Percentiles rank a stretch among this genome's conserved stretches.
Evolutionary conservation across 2,888 invertebrate species (phyloP).

Genomic region (Horisme vitalbata): DNA sequence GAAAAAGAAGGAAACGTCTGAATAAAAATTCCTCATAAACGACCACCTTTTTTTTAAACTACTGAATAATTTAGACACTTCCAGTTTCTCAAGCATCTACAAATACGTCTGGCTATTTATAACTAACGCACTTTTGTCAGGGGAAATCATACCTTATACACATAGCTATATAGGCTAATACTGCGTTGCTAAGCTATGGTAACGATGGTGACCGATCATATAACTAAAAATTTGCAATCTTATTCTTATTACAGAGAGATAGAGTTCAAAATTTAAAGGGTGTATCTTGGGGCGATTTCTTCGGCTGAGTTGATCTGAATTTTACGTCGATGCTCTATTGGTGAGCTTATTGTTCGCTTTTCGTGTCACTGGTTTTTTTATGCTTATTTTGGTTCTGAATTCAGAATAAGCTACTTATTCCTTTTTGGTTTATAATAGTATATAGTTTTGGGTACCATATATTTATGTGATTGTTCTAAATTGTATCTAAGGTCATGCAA

Average conservation of each 20-base stretch:
- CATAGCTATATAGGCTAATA: constrained; percentile 60
- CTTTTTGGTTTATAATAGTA: too few relatives aligned
- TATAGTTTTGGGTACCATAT: too few relatives aligned
- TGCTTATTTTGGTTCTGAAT: too few relatives aligned
- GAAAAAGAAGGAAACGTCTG: too few relatives aligned
- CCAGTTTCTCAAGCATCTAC: constrained; percentile 28
- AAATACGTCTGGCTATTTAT: constrained; percentile 58
- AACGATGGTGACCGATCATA: constrained; percentile 70
- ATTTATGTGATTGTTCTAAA: too few relatives aligned
- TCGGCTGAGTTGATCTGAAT: neutral
- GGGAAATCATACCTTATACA: constrained; percentile 73
- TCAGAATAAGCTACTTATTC: too few relatives aligned
- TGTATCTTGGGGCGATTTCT: constrained; percentile 8
- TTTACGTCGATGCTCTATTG: neutral
- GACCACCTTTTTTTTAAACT: too few relatives aligned
- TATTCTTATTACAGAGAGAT: constrained; percentile 6
- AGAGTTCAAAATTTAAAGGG: constrained; percentile 15
- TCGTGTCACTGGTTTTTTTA: too few relatives aligned
- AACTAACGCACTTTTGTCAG: constrained; percentile 66
- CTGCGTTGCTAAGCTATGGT: constrained; percentile 71
- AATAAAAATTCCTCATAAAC: too few relatives aligned
- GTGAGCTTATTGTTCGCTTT: too few relatives aligned
- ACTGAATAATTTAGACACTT: neutral
- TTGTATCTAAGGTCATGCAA: too few relatives aligned
- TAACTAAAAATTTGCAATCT: constrained; percentile 30